Base-by-base conservation (phyloP, 2,113 vertebrate species). In the Dunckerocampus dactyliophorus region DNA sequence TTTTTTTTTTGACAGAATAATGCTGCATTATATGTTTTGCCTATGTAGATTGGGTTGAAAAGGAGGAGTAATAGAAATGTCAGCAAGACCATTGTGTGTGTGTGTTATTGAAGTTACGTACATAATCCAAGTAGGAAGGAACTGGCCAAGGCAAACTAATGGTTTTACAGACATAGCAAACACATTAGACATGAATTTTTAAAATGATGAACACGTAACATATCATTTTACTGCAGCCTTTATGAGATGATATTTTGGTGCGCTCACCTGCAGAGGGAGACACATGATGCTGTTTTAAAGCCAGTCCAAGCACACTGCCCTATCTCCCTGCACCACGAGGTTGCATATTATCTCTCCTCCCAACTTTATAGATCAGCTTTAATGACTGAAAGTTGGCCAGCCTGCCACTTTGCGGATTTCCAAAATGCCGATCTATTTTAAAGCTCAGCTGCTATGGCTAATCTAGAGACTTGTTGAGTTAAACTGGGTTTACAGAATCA, bases 241-340 rank as follows among this genome's bases (percentile, higher is more conserved):
- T 0, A 28, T 37, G 6, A 16, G 2, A 8, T 16, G 8, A 19
- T 24, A 48, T 59, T 42, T 56, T 1, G 2, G 12, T 17, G 14
- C 21, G 59, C 11, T 72, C 43, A 21, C 85, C 88, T 81, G 73
- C 69, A 88, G 83, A 82, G 82, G 87, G 88, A 74, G 88, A 65
- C 75, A 76, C 56, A 19, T 19, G 48, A 31, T 31, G 46, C 8
- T 22, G 13, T 17, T 69, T 52, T 57, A 53, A 59, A 56, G 39
- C n/a, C 31, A 16, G 8, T 13, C 2, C 9, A 13, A 4, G 69
- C 59, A 7, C 19, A 49, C 54, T 55, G 15, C 37, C 17, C 46
- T 52, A 24, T 21, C 64, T 65, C n/a, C 39, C 21, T 10, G 8
- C 55, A 16, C 37, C 16, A 2, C 45, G 5, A 0, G 21, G 8